Percentiles rank a stretch among this genome's conserved stretches.
These are phyloP conservation scores for Neodiprion lecontei DNA, from an alignment of 1,140 invertebrate genomes.

Conservation along the genomic window DNA sequence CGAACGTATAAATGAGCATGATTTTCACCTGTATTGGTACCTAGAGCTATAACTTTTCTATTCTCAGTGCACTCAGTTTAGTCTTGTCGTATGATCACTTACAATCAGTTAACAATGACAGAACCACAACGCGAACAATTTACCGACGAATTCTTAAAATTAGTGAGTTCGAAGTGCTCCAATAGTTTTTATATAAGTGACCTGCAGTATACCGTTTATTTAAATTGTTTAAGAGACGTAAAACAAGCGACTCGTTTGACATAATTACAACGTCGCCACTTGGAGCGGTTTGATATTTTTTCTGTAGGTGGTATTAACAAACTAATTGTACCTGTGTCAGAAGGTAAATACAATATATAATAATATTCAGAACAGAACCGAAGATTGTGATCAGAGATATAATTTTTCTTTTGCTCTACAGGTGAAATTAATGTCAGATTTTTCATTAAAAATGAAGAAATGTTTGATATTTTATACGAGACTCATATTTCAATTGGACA, in stretches of 20 bases:
- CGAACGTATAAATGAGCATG: too few species aligned
- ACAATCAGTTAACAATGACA: not conserved
- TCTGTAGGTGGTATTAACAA: not conserved
- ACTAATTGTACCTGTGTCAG: not conserved
- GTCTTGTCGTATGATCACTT: not conserved
- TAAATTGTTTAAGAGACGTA: not conserved
- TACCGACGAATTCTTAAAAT: not conserved
- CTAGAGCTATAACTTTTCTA: not conserved
- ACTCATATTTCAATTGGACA: constrained; percentile 38
- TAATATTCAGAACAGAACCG: constrained; percentile 12
- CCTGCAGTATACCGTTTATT: not conserved
- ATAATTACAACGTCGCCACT: not conserved
- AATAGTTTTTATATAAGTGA: not conserved
- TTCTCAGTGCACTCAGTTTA: not conserved
- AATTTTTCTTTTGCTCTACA: constrained; percentile 35
- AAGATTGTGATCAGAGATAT: constrained; percentile 34
- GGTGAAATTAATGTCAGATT: constrained; percentile 35
- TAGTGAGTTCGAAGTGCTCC: not conserved
- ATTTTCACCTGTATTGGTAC: too few species aligned
- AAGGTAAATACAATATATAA: not conserved
- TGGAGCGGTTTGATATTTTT: not conserved
- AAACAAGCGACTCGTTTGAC: not conserved
- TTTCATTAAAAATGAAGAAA: constrained; percentile 41
- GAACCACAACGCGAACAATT: not conserved
- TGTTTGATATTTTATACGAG: constrained; percentile 40